phyloP scores from a whole-genome alignment of 2,113 vertebrate genomes.

The Pelmatolapia mariae region DNA sequence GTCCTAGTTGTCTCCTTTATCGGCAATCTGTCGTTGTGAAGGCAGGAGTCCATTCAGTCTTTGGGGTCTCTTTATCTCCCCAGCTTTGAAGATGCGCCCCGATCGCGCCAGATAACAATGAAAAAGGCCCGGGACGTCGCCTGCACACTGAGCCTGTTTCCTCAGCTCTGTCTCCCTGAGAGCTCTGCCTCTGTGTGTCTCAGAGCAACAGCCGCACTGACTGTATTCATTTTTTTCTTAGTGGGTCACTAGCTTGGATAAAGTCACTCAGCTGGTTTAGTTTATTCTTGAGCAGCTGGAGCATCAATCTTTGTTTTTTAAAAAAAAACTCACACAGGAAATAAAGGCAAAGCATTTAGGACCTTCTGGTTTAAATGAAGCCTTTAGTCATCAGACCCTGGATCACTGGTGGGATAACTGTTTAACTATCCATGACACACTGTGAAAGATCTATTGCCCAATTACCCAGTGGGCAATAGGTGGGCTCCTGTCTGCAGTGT shows the following conservation, averaged over 20 bases:
- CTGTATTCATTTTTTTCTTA: background rate
- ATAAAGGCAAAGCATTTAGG: background rate
- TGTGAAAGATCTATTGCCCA: background rate
- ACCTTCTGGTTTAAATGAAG: background rate
- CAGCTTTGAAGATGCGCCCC: conserved; percentile 67
- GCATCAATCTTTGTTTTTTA: background rate
- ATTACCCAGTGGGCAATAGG: background rate
- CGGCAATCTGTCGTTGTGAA: conserved; percentile 49
- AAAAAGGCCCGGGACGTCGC: conserved; percentile 29
- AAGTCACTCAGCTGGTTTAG: background rate
- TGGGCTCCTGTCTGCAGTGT: background rate
- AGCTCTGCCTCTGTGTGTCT: background rate
- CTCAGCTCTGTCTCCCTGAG: conserved; percentile 21
- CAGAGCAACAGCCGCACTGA: background rate
- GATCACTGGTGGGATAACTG: background rate
- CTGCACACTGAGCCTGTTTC: conserved; percentile 65
- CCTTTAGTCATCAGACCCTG: background rate
- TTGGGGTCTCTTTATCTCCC: conserved; percentile 56
- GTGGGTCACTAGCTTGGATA: background rate
- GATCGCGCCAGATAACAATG: conserved; percentile 58
- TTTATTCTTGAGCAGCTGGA: background rate
- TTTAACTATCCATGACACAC: background rate
- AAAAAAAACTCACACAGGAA: background rate
- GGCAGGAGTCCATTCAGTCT: conserved; percentile 42
- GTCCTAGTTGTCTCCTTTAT: conserved; percentile 54